Conservation (phyloP, 2,888 invertebrate genomes). For the Cephus pulcher region DNA sequence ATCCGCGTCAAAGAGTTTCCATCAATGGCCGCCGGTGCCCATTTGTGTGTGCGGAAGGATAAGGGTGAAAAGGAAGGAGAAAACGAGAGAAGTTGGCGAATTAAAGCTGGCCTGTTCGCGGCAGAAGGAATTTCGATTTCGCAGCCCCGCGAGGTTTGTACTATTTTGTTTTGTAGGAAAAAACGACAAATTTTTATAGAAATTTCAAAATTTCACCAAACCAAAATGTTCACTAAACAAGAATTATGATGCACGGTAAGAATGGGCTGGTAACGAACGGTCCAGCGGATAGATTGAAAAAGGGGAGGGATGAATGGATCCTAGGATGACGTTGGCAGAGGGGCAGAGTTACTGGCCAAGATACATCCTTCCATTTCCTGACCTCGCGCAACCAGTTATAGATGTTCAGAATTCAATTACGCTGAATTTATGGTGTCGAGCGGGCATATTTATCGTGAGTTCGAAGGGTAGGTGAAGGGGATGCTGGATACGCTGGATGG, state of each 20-base stretch:
- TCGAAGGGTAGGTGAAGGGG: not conserved
- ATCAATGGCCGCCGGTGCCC: not conserved
- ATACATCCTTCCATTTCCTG: slow-evolving; percentile 53
- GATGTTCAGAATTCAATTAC: slow-evolving; percentile 59
- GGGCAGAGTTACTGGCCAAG: slow-evolving; percentile 31
- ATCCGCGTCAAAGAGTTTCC: slow-evolving; percentile 45
- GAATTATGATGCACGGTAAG: too few species aligned
- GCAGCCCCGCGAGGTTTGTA: not conserved
- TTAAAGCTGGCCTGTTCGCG: slow-evolving; percentile 34
- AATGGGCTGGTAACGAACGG: not conserved
- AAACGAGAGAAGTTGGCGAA: slow-evolving; percentile 31
- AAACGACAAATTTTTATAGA: too few species aligned
- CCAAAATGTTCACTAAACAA: too few species aligned
- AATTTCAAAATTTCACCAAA: too few species aligned
- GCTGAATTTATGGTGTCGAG: slow-evolving; percentile 51
- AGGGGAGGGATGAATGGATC: not conserved
- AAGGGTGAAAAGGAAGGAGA: slow-evolving; percentile 13
- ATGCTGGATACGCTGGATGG: not conserved
- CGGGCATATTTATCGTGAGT: slow-evolving; percentile 53
- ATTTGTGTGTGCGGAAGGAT: not conserved
- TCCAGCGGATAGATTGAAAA: not conserved
- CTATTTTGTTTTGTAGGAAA: too few species aligned
- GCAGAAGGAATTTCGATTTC: not conserved
- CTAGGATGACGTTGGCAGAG: not conserved
- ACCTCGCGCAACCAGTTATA: slow-evolving; percentile 45